A percentile compares a stretch with the other conserved stretches of the same genome.
Evolutionary conservation across 2,888 invertebrate genomes (phyloP).

Genomic region (Tanypteryx hageni): DNA sequence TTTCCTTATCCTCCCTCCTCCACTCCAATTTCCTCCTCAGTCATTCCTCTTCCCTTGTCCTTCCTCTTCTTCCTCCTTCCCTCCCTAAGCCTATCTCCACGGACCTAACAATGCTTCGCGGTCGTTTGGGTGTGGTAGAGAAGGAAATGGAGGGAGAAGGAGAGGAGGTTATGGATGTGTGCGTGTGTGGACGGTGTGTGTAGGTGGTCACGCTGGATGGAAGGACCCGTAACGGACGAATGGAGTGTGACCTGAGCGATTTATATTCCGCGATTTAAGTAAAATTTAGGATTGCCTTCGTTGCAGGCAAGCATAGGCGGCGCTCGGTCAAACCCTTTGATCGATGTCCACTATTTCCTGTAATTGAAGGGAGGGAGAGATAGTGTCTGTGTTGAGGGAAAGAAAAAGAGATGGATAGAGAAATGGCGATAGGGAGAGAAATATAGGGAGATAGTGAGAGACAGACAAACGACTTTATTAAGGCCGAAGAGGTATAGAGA

Average conservation of each 20-base stretch:
- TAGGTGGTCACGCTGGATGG: slow-evolving; percentile 30
- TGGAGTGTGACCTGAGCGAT: slow-evolving; percentile 26
- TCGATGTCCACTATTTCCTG: slow-evolving; percentile 57
- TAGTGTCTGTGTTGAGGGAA: neutral
- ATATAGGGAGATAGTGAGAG: too few species aligned
- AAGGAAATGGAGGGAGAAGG: too few species aligned
- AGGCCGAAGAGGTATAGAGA: too few species aligned
- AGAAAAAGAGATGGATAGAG: neutral
- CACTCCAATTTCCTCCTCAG: neutral
- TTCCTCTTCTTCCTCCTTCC: neutral
- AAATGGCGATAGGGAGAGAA: too few species aligned
- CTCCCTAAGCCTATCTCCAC: neutral
- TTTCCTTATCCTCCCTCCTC: neutral
- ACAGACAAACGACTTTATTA: too few species aligned
- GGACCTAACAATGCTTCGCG: neutral
- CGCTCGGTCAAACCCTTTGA: slow-evolving; percentile 36
- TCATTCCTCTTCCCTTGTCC: neutral
- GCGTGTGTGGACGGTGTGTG: neutral
- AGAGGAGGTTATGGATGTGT: neutral
- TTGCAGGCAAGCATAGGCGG: slow-evolving; percentile 11
- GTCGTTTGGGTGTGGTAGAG: neutral
- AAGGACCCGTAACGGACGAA: neutral
- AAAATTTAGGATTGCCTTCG: slow-evolving; percentile 61
- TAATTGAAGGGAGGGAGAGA: slow-evolving; percentile 39
- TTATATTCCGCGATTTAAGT: slow-evolving; percentile 61